These are phyloP conservation scores for Scrobipalpa costella DNA, from an alignment of 2,888 invertebrate species.

Conservation along the genomic window DNA sequence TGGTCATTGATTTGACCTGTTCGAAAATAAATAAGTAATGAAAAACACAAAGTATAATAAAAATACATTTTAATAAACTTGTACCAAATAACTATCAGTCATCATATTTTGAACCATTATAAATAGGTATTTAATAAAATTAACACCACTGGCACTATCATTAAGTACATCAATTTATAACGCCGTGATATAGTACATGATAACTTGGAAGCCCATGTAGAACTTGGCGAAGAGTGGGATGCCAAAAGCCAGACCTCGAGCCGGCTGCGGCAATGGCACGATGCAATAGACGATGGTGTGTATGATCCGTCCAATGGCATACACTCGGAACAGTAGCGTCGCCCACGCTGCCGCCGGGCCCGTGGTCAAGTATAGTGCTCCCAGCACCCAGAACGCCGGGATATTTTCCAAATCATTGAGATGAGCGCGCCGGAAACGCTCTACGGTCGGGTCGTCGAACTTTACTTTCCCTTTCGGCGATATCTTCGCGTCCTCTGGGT, in stretches of 20 bases:
- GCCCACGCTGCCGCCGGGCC: conserved; percentile 71
- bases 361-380: conserved; percentile 82
- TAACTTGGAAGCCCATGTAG: conserved; percentile 64
- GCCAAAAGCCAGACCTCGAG: conserved; percentile 59
- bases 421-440: conserved; percentile 80
- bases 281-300: conserved; percentile 85
- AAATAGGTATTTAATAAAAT: too few species aligned
- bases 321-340: conserved; percentile 70
- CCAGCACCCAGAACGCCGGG: conserved; percentile 82
- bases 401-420: conserved; percentile 88
- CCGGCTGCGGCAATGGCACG: conserved; percentile 81
- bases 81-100: too few species aligned
- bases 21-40: too few species aligned
- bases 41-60: too few species aligned
- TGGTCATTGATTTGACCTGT: too few species aligned
- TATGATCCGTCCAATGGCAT: conserved; percentile 76
- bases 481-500: conserved; percentile 61
- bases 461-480: conserved; percentile 56
- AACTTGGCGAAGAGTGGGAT: conserved; percentile 53
- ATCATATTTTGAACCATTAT: too few species aligned
- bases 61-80: too few species aligned
- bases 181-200: conserved; percentile 52
- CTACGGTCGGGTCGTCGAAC: conserved; percentile 59
- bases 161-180: conserved; percentile 36
- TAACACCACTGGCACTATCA: conserved; percentile 1